Evolutionary conservation across 2,797 vertebrate species (phyloP).

Genomic region (Varecia variegata): DNA sequence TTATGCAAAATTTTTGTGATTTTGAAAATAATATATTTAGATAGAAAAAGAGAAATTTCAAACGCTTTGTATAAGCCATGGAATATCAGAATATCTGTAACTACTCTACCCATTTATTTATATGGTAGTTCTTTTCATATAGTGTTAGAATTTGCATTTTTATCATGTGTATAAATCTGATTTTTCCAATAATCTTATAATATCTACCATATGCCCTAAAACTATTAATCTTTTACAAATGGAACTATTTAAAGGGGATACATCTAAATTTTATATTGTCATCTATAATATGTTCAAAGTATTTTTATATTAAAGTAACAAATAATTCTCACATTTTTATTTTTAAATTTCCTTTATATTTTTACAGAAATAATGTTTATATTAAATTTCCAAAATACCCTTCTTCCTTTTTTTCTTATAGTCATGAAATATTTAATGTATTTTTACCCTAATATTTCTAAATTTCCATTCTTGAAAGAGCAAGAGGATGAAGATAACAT

Average conservation of each 20-base stretch:
- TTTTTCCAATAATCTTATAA: not conserved
- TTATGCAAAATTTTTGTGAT: not conserved
- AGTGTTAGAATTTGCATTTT: not conserved
- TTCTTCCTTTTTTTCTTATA: not conserved
- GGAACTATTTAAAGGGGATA: not conserved
- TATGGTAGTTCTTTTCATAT: not conserved
- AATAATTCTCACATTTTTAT: not conserved
- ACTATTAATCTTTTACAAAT: not conserved
- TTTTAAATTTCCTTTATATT: not conserved
- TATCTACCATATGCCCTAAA: not conserved
- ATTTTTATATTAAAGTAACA: not conserved
- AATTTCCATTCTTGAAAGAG: not conserved
- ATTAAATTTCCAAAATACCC: not conserved
- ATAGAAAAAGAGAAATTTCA: not conserved
- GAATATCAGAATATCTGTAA: not conserved
- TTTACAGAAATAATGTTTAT: conserved; percentile 2
- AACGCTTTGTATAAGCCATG: not conserved
- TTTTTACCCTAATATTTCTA: not conserved
- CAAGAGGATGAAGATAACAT: not conserved
- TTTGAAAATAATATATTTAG: not conserved
- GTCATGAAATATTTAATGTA: not conserved
- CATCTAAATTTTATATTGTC: not conserved
- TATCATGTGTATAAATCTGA: not conserved
- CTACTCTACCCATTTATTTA: not conserved
- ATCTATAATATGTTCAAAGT: not conserved